These are phyloP conservation scores for Astur gentilis DNA, from an alignment of 2,113 vertebrate genomes.

Conservation along the genomic window DNA sequence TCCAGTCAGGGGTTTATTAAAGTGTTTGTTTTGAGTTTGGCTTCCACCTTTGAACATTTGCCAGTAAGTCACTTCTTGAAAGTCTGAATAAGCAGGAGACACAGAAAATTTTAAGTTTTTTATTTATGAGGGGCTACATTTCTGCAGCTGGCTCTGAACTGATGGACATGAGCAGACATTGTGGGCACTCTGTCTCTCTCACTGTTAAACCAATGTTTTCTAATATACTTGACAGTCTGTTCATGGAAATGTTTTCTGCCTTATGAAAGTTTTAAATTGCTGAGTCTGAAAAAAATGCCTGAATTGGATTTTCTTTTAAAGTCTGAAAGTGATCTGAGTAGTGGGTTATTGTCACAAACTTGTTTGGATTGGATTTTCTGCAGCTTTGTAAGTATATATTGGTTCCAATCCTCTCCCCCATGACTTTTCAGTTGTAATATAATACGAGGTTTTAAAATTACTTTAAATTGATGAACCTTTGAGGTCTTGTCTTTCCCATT, in stretches of 20 bases:
- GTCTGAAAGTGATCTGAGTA: background rate
- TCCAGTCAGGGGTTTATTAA: background rate
- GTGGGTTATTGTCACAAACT: background rate
- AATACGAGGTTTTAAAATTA: background rate
- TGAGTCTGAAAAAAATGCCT: background rate
- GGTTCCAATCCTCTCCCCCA: background rate
- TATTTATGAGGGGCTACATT: background rate
- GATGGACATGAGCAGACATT: background rate
- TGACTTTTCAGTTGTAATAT: background rate
- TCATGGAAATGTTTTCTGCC: background rate
- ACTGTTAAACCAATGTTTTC: background rate
- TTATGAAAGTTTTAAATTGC: background rate
- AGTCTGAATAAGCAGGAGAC: background rate
- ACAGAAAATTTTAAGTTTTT: background rate
- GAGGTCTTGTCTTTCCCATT: background rate
- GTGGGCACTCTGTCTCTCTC: background rate
- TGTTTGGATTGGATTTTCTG: background rate
- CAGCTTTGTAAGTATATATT: background rate
- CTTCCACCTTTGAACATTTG: background rate
- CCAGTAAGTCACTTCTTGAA: background rate
- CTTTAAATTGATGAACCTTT: background rate
- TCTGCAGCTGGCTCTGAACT: background rate
- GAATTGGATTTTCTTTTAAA: background rate
- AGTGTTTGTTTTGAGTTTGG: background rate
- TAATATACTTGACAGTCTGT: background rate